A percentile compares a stretch with the other conserved stretches of the same genome.
These are phyloP conservation scores for Pachycephus smyrnensis DNA, from an alignment of 2,888 invertebrate genomes.

Conservation along the genomic window DNA sequence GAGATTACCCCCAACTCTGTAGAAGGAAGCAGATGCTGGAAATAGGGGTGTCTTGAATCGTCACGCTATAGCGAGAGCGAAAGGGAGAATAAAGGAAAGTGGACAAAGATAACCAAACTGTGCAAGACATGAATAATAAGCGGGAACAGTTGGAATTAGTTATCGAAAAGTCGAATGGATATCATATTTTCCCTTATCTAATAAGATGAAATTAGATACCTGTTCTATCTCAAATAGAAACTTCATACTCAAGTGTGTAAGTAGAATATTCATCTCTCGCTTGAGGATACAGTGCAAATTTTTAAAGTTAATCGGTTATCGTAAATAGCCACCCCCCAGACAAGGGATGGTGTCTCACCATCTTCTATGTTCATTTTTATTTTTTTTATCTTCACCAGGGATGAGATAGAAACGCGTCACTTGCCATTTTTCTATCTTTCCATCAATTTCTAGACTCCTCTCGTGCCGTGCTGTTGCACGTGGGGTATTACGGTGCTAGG, in stretches of 20 bases:
- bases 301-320: too few relatives aligned
- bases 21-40: neutral
- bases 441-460: neutral
- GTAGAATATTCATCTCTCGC: too few relatives aligned
- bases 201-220: constrained; percentile 3
- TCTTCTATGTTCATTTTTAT: neutral
- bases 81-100: neutral
- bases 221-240: constrained; percentile 4
- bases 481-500: neutral
- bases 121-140: neutral
- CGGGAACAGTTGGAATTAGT: constrained; percentile 7
- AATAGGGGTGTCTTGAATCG: neutral
- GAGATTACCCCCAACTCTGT: neutral
- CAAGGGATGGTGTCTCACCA: neutral
- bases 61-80: neutral
- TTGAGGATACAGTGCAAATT: too few relatives aligned
- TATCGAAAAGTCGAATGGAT: neutral
- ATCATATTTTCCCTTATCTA: neutral
- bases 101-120: neutral
- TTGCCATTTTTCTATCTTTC: neutral
- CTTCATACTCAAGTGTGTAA: neutral
- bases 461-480: neutral
- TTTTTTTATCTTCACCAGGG: neutral
- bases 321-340: neutral
- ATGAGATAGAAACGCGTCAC: neutral